Conservation (phyloP, 2,797 vertebrate species). For the Antrozous pallidus region DNA sequence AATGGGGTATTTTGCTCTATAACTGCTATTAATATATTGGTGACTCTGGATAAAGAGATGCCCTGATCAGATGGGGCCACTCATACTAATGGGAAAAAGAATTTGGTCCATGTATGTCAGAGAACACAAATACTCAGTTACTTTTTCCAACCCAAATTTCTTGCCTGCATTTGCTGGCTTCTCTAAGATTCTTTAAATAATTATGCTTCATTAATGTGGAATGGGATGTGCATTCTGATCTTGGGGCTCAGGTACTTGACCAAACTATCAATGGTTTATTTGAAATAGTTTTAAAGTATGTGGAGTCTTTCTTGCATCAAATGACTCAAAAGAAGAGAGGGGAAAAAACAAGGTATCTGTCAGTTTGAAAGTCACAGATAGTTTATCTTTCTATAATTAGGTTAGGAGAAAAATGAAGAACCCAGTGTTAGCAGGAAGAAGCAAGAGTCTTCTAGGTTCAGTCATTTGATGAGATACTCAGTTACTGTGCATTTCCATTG, state of each 20-base stretch:
- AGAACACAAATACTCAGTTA: constrained; percentile 1
- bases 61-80: neutral
- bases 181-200: neutral
- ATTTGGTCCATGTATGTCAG: neutral
- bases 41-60: neutral
- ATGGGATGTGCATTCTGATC: neutral
- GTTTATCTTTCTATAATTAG: constrained; percentile 73
- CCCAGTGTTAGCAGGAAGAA: constrained; percentile 63
- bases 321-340: neutral
- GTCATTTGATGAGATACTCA: no score
- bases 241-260: constrained; percentile 33
- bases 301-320: constrained; percentile 15
- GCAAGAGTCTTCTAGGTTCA: constrained; percentile 65
- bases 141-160: constrained; percentile 34
- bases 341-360: constrained; percentile 47
- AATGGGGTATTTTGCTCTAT: neutral
- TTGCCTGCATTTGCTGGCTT: neutral
- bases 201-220: constrained; percentile 3
- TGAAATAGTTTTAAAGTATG: constrained; percentile 30
- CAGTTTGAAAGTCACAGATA: constrained; percentile 70
- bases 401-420: constrained; percentile 67
- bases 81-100: constrained; percentile 12
- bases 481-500: no score
- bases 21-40: neutral
- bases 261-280: constrained; percentile 46